Base-by-base conservation (phyloP, 2,113 vertebrate species). In the Anarrhichthys ocellatus region DNA sequence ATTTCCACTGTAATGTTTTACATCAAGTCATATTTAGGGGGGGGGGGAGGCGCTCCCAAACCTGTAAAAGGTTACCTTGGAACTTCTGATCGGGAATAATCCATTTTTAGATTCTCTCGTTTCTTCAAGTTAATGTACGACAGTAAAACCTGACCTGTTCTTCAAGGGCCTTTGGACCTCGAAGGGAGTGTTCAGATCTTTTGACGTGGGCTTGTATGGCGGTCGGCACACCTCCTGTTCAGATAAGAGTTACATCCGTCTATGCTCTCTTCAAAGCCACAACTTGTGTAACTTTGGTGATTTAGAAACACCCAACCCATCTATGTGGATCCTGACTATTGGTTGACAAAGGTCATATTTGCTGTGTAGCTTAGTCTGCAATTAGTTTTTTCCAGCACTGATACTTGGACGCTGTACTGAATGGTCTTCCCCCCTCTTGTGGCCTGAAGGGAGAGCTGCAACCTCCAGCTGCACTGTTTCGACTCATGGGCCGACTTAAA, bases 381-480 rank as follows among this genome's bases (percentile, higher is more conserved):
- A 52, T 42, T 71, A 24, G 38, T 32, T 73, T 62, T 62, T 22
- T 13, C 22, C 20, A 11, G 69, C 6, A 17, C 34, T 73, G 52
- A 20, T 13, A 20, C 32, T n/a, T 40, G 5, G 5, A 13, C 1
- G 62, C 22, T 29, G 1, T 52, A 38, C 40, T 73, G 32, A 71
- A 32, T 36, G 29, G 59, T 44, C 54, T 76, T 71, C 2, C 80
- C 61, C 78, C 82, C 44, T 61, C 87, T 84, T 86, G 78, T 89
- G 92, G 81, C 78, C 56, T 79, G n/a, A 75, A 88, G 89, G 75
- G 40, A 82, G 56, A 65, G 29, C 22, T 70, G 52, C 81, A 87
- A 80, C 68, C 83, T 83, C 8, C 18, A 20, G 46, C 81, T 89
- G 62, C 85, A 38, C 54, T 69, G 71, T 18, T 92, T 91, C 22